phyloP scores from a whole-genome alignment of 2,797 vertebrate species.

The Sebastes taczanowskii region DNA sequence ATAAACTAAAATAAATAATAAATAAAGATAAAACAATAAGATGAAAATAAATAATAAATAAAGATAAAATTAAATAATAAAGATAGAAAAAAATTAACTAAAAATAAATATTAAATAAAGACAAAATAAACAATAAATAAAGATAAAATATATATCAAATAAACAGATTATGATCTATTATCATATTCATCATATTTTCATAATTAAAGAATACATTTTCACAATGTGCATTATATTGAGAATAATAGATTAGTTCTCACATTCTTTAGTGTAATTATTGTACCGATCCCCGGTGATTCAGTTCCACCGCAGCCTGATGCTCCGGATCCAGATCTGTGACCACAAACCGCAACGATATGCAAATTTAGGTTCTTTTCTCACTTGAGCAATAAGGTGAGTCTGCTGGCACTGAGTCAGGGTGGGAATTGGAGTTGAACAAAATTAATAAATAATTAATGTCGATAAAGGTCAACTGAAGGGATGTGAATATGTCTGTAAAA shows the following conservation, averaged over 20 bases:
- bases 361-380: conserved; percentile 12
- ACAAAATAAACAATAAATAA: too few relatives aligned
- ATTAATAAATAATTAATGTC: too few relatives aligned
- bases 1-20: too few relatives aligned
- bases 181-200: background rate
- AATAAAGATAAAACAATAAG: too few relatives aligned
- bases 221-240: background rate
- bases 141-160: too few relatives aligned
- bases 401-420: too few relatives aligned
- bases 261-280: background rate
- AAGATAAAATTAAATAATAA: too few relatives aligned
- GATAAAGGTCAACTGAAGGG: too few relatives aligned
- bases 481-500: too few relatives aligned
- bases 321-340: background rate
- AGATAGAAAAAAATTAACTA: background rate
- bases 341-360: background rate
- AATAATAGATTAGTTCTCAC: too few relatives aligned
- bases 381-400: conserved; percentile 39
- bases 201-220: background rate
- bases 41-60: too few relatives aligned
- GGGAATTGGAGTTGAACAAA: too few relatives aligned
- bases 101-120: background rate
- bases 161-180: background rate
- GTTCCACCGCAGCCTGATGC: background rate
- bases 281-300: conserved; percentile 8